Conservation (phyloP, 1,140 invertebrate genomes). For the Grapholita molesta region DNA sequence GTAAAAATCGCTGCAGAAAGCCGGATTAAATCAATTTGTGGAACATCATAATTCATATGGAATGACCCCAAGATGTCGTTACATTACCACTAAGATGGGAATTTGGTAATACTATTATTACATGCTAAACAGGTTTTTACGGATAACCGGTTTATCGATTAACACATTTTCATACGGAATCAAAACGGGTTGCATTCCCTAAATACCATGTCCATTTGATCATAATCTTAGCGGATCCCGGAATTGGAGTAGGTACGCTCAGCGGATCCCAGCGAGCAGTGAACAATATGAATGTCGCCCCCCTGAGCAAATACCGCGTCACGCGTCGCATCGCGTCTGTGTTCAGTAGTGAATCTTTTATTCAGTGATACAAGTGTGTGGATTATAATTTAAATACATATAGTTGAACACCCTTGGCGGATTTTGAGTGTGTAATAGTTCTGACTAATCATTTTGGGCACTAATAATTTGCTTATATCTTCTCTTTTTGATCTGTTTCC, state of each 20-base stretch:
- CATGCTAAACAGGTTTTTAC: too few relatives aligned
- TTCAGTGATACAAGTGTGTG: neutral
- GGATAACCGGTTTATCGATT: too few relatives aligned
- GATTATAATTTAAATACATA: neutral
- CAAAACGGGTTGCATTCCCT: too few relatives aligned
- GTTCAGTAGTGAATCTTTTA: neutral
- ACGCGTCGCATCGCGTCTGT: neutral
- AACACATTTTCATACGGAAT: too few relatives aligned
- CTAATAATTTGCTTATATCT: too few relatives aligned
- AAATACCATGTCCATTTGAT: neutral
- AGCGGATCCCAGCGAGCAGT: neutral
- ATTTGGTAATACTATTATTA: too few relatives aligned
- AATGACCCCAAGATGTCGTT: too few relatives aligned
- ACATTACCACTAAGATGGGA: too few relatives aligned
- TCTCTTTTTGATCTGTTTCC: too few relatives aligned
- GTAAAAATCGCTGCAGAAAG: too few relatives aligned
- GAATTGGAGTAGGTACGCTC: neutral
- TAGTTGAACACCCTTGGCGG: neutral
- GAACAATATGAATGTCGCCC: neutral
- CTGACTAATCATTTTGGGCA: neutral
- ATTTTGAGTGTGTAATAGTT: neutral
- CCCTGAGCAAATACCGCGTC: neutral
- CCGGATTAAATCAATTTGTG: too few relatives aligned
- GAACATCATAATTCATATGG: too few relatives aligned
- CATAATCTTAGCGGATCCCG: neutral